Conservation (phyloP, 2,888 invertebrate species). For the Orthosia cruda region DNA sequence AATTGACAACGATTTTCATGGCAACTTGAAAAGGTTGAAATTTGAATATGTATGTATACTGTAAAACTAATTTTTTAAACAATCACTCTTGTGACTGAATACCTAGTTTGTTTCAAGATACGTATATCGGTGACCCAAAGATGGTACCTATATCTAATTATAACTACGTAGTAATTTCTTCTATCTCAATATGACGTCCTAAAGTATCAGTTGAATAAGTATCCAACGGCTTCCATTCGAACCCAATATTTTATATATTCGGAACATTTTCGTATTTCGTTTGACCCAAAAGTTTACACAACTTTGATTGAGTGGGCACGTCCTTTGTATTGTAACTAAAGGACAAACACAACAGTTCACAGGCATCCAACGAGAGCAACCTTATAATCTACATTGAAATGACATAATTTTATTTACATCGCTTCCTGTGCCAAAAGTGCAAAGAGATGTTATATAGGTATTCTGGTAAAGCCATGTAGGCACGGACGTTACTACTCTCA, state of each 20-base stretch:
- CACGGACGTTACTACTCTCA: slow-evolving; percentile 53
- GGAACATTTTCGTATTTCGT: slow-evolving; percentile 70
- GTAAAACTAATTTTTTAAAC: background rate
- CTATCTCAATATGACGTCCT: slow-evolving; percentile 26
- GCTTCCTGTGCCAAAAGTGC: slow-evolving; percentile 49
- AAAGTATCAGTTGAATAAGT: slow-evolving; percentile 31
- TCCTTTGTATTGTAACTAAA: slow-evolving; percentile 55
- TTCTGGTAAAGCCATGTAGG: slow-evolving; percentile 47
- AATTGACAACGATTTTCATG: background rate
- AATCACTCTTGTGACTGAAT: background rate
- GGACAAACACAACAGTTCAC: slow-evolving; percentile 42
- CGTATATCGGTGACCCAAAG: background rate
- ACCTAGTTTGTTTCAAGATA: background rate
- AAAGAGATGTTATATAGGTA: slow-evolving; percentile 48
- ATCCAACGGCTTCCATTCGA: slow-evolving; percentile 45
- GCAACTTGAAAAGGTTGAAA: slow-evolving; percentile 12
- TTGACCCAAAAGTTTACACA: slow-evolving; percentile 75
- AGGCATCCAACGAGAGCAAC: slow-evolving; percentile 54
- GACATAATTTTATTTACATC: slow-evolving; percentile 68
- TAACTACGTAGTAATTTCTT: slow-evolving; percentile 7
- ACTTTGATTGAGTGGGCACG: slow-evolving; percentile 71
- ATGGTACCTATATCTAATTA: background rate
- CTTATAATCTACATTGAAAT: slow-evolving; percentile 72
- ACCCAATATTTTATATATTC: slow-evolving; percentile 62
- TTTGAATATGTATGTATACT: slow-evolving; percentile 8